Evolutionary conservation across 2,113 vertebrate genomes (phyloP), one percentile per base, ranked within the genome.

Genomic region (Morone saxatilis): DNA sequence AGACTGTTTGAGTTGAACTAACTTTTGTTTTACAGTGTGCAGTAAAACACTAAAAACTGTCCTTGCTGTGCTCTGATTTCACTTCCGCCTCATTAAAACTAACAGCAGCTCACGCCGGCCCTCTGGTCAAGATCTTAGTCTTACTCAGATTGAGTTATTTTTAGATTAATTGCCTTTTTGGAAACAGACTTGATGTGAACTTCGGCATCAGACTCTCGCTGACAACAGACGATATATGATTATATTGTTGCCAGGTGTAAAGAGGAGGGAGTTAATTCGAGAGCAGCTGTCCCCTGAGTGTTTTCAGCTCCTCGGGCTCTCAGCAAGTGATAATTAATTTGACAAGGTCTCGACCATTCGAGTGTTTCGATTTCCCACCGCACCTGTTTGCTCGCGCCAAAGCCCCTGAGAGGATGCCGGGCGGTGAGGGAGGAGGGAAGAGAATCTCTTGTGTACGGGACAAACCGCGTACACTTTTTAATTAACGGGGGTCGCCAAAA

Each of bases 271-370:
- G 84, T 43, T 78, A 0, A 80, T 7, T 41, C 1, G 0, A 82
- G n/a, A 38, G 12, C 7, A 1, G 2, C 47, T 11, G 53, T 78
- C 80, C 80, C 73, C 63, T 0, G 40, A 79, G 87, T 66, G 22
- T 36, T 36, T 68, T 40, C 51, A 43, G 5, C 50, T 83, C 79
- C 80, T 47, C 61, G 0, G 88, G 71, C 59, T 83, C 84, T 69
- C 65, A 38, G 43, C 1, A n/a, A 67, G 62, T 59, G 71, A 84
- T 93, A 90, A 91, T 94, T 90, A 91, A 90, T 82, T 71, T 87
- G 78, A 89, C 62, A 50, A 79, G 84, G 83, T 88, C 77, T 84
- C 56, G 71, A 85, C 59, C 38, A 31, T 43, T 66, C 1, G 11
- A 76, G 80, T 83, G 31, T 88, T 87, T 70, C 36, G 1, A 76